phyloP scores from a whole-genome alignment of 2,113 vertebrate genomes.

The Siphamia tubifer region DNA sequence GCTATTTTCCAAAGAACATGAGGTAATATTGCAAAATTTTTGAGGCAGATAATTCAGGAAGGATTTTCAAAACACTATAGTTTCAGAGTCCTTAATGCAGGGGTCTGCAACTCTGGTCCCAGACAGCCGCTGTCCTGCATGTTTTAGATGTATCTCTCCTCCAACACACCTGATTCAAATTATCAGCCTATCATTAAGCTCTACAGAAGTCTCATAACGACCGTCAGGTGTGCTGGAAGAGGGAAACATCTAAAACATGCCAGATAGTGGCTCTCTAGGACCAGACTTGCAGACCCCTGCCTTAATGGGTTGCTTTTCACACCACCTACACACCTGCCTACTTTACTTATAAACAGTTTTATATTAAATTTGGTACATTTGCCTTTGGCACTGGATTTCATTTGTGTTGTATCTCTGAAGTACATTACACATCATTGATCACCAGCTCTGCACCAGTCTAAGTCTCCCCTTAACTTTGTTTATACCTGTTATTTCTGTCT shows the following conservation, averaged over 20 bases:
- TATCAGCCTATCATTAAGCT: no score
- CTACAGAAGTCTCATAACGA: no score
- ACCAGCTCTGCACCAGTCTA: background rate
- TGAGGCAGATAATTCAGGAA: background rate
- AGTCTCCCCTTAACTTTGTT: conserved; percentile 11
- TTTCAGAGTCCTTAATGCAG: background rate
- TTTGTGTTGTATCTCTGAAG: conserved; percentile 8
- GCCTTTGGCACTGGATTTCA: background rate
- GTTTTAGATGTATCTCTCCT: no score
- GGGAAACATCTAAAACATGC: no score
- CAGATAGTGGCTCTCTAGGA: no score
- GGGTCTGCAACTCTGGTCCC: no score
- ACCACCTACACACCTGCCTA: background rate
- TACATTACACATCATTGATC: conserved; percentile 8
- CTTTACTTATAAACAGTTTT: conserved; percentile 4
- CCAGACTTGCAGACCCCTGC: no score
- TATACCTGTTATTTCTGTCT: conserved; percentile 38
- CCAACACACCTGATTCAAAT: no score
- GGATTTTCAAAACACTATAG: background rate
- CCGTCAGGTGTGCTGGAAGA: no score
- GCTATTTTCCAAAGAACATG: background rate
- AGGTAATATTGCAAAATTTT: background rate
- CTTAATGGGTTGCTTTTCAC: conserved; percentile 28
- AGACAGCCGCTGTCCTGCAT: no score
- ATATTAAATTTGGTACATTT: conserved; percentile 1